phyloP scores from a whole-genome alignment of 37 sponge, comb jelly and placozoan species.

The Geodia barretti region DNA sequence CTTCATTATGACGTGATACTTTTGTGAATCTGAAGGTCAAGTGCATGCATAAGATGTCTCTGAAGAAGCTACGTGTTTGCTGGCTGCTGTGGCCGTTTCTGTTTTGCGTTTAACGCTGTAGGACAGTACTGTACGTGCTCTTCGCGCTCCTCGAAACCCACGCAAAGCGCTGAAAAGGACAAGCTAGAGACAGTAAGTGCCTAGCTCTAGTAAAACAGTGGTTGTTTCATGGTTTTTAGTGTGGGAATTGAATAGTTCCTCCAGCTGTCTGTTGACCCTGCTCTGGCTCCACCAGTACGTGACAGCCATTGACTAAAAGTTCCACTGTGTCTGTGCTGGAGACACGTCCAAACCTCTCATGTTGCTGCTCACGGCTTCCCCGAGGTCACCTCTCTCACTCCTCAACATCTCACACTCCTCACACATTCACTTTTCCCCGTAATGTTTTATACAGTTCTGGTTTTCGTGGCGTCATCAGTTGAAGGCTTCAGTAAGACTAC shows the following conservation, averaged over 20 bases:
- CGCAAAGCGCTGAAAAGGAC: not conserved
- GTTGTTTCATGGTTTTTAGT: not conserved
- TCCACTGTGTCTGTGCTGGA: slow-evolving; percentile 71
- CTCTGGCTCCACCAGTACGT: slow-evolving; percentile 67
- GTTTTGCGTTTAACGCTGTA: too few relatives aligned
- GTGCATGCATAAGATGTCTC: too few relatives aligned
- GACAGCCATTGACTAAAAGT: slow-evolving; percentile 71
- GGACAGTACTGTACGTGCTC: slow-evolving; percentile 16
- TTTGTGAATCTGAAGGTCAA: too few relatives aligned
- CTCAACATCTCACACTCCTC: too few relatives aligned
- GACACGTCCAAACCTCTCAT: slow-evolving; percentile 66
- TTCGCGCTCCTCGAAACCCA: not conserved
- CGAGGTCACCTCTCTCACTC: too few relatives aligned
- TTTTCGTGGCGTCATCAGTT: too few relatives aligned
- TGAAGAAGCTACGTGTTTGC: too few relatives aligned
- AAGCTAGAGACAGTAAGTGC: not conserved
- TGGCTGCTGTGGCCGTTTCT: too few relatives aligned
- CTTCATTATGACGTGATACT: too few relatives aligned
- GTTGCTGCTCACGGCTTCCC: slow-evolving; percentile 83
- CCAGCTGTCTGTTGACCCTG: slow-evolving; percentile 64
- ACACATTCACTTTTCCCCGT: too few relatives aligned
- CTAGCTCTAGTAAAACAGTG: not conserved
- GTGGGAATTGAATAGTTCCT: slow-evolving; percentile 16
- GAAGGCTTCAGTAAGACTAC: too few relatives aligned
- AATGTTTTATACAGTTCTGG: too few relatives aligned